Conservation (phyloP, 2,113 vertebrate genomes). For the Dermatemys mawii region DNA sequence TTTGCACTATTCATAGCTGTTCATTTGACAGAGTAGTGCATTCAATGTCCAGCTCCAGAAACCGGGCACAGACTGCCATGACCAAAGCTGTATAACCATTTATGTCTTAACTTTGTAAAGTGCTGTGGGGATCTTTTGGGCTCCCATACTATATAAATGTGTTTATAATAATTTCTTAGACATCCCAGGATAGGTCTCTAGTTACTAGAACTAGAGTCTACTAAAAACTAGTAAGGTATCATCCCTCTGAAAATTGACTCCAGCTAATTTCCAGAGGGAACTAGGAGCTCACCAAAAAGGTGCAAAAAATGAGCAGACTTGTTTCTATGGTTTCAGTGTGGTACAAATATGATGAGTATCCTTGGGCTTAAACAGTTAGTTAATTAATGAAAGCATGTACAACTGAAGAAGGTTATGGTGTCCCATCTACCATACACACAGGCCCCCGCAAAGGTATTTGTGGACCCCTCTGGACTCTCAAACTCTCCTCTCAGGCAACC, state of each 20-base stretch:
- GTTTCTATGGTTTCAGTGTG: accelerated
- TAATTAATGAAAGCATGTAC: accelerated
- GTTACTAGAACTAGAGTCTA: neutral
- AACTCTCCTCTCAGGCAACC: neutral
- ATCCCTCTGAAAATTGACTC: neutral
- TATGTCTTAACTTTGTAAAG: neutral
- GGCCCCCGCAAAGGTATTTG: neutral
- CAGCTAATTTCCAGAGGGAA: neutral
- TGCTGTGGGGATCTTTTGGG: neutral
- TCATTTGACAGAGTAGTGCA: neutral
- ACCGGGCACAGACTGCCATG: neutral
- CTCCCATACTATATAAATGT: neutral
- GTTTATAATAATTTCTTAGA: neutral
- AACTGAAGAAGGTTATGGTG: neutral
- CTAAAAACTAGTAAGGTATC: neutral
- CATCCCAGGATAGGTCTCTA: neutral
- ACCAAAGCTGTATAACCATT: neutral
- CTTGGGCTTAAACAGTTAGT: neutral
- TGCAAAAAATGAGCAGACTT: neutral
- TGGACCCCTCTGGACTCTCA: neutral
- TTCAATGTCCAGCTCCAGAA: neutral
- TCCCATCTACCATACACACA: neutral
- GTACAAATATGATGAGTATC: neutral
- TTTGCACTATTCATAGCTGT: neutral
- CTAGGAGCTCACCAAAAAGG: neutral